Conservation (phyloP, 1,140 invertebrate genomes). For the Camponotus floridanus region DNA sequence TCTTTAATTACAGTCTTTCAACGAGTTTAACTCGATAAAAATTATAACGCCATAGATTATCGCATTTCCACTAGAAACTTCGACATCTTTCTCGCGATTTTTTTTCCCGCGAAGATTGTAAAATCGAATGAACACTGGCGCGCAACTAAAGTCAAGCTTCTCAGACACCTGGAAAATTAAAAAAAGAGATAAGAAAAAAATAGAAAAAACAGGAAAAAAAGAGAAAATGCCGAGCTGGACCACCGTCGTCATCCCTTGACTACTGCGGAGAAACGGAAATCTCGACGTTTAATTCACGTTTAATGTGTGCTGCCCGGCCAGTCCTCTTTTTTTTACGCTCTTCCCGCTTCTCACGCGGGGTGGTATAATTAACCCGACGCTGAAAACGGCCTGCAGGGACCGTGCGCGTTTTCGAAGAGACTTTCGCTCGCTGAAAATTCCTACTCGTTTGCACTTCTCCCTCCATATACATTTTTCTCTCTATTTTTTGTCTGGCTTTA, state of each 20-base stretch:
- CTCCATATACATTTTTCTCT: slow-evolving; percentile 55
- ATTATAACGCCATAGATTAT: slow-evolving; percentile 53
- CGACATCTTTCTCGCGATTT: slow-evolving; percentile 6
- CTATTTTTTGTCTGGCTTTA: slow-evolving; percentile 55
- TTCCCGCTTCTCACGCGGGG: slow-evolving; percentile 67
- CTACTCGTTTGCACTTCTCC: slow-evolving; percentile 72
- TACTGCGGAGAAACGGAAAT: slow-evolving; percentile 71
- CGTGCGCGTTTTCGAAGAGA: slow-evolving; percentile 74
- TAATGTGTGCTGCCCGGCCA: slow-evolving; percentile 72
- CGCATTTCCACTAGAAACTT: slow-evolving; percentile 47
- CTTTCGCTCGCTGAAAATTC: slow-evolving; percentile 71
- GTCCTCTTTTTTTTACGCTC: slow-evolving; percentile 58
- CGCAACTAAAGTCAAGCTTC: slow-evolving; percentile 69
- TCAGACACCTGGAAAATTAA: slow-evolving; percentile 29
- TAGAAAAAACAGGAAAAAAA: slow-evolving; percentile 19
- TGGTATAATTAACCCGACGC: slow-evolving; percentile 75
- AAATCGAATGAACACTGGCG: slow-evolving; percentile 56
- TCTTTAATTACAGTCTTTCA: slow-evolving; percentile 34
- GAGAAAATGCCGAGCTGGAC: slow-evolving; percentile 61
- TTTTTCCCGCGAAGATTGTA: slow-evolving; percentile 35
- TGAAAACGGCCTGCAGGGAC: slow-evolving; percentile 74
- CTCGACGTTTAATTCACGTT: slow-evolving; percentile 75
- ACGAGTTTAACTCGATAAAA: slow-evolving; percentile 60
- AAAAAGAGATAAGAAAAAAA: no score
- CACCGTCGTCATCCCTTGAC: slow-evolving; percentile 66